phyloP scores from a whole-genome alignment of 2,797 vertebrate species.

The Poeciliopsis gracilis region DNA sequence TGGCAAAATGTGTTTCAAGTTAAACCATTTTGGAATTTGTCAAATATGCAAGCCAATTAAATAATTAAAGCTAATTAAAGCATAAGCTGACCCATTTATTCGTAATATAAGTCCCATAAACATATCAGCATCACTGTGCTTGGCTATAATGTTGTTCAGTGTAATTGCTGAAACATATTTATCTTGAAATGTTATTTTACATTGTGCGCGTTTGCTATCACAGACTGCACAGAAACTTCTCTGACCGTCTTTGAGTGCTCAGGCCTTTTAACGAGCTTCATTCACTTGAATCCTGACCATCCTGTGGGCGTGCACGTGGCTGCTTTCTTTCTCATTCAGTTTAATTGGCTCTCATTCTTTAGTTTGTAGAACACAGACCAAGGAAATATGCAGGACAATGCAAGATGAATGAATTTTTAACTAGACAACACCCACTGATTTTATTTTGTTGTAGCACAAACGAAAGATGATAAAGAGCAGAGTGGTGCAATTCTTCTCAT shows the following conservation, averaged over 20 bases:
- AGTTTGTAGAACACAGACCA: neutral
- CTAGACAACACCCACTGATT: neutral
- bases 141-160: neutral
- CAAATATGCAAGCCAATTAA: neutral
- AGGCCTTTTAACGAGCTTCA: conserved; percentile 1
- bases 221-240: conserved; percentile 12
- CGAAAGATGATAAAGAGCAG: neutral
- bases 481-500: neutral
- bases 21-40: neutral
- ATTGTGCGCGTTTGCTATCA: too few species aligned
- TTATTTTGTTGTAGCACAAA: neutral
- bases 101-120: neutral
- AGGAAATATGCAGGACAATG: neutral
- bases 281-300: neutral
- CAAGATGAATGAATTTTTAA: neutral
- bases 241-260: conserved; percentile 5
- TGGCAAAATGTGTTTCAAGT: neutral
- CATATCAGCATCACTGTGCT: neutral
- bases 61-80: neutral
- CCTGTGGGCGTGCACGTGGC: neutral
- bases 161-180: neutral
- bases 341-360: neutral
- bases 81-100: neutral
- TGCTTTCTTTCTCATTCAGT: neutral
- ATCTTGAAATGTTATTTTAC: neutral